Evolutionary conservation across 1,140 invertebrate genomes (phyloP), one percentile per base, ranked within the genome.

Genomic region (Coelopa frigida): DNA sequence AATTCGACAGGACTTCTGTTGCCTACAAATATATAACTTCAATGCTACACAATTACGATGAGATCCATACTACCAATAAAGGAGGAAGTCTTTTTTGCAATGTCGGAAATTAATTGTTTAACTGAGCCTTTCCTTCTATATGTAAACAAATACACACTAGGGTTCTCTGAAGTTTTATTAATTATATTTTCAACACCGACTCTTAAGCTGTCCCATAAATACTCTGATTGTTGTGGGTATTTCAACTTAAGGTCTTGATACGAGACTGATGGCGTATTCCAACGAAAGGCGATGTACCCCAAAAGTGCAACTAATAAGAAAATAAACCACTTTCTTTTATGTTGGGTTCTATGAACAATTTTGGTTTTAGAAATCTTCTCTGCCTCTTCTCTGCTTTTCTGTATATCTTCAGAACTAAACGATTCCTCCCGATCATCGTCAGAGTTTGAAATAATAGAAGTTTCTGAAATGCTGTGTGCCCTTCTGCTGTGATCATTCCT

Each of bases 131-230:
- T n/a, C n/a, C 48, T 49, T 5, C 56, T 41, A 18, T 67, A 48
- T 12, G 61, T 11, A 22, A 67, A 55, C 21, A 67, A 36, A 37
- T 53, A 64, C 0, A 67, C 50, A 41, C 49, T 56, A 5, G 63
- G 59, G 1, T 33, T 48, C 5, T 36, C 24, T 0, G 10, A 39
- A 8, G 20, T 23, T 17, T 59, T 56, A 44, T 67, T 67, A 1
- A 67, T 35, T 12, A 64, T 26, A 27, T 51, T 38, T 41, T 67
- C 57, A 31, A 62, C 52, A 1, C 54, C 61, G 2, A 33, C 51
- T 5, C 36, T 37, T 5, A 67, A 38, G n/a, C 49, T 49, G 0
- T 11, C 27, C 62, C 63, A 67, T 3, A 63, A 46, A 2, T 44
- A 29, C 2, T 10, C 4, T 11, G 41, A 8, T 35, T 50, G 35